Evolutionary conservation across 2,888 invertebrate species (phyloP), one percentile per base, ranked within the genome.

Genomic region (Noctua comes): DNA sequence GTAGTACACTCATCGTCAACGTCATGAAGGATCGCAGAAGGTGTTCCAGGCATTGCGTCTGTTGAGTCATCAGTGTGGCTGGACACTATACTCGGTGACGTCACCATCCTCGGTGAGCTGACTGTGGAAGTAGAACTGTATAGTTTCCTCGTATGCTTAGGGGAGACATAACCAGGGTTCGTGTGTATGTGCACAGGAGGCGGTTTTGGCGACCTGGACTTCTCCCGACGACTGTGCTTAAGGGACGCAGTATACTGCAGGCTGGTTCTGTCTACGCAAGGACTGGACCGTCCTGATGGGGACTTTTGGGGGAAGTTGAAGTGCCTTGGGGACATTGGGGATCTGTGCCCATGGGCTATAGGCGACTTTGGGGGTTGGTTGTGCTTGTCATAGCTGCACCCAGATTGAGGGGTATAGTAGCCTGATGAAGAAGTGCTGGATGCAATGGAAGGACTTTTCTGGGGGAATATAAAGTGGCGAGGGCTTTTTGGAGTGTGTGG

Each of bases 131-230:
- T 95, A 24, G 97, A 97, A 65, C 96, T 93, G 85, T 95, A 97
- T 71, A 95, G 77, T 89, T 96, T 96, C 81, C 96, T 94, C 24
- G 93, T 93, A 79, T 96, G 94, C 79, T 97, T 97, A 2, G 97
- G 97, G 75, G 97, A 97, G 1, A 97, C 97, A 88, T 97, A 97
- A 7, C 97, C 97, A 40, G 97, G 97, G 91, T 97, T 97, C 0
- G 97, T 97, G 84, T 97, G 97, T 65, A 97, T 97, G 91, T 97
- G 97, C 64, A 97, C 97, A n/a, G 97, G 97, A 2, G 97, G 97
- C 2, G 97, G 97, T 83, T 96, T 97, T 1, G 96, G 96, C 1
- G 96, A 96, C 43, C 95, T 92, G 74, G 96, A 96, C 79, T 96
- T 96, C 77, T 96, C 96, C 3, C 97, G 92, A 24, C 93, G 94